A percentile compares a stretch with the other conserved stretches of the same genome.
These are phyloP conservation scores for Graphium colonna DNA, from an alignment of 2,888 invertebrate genomes.

Conservation along the genomic window DNA sequence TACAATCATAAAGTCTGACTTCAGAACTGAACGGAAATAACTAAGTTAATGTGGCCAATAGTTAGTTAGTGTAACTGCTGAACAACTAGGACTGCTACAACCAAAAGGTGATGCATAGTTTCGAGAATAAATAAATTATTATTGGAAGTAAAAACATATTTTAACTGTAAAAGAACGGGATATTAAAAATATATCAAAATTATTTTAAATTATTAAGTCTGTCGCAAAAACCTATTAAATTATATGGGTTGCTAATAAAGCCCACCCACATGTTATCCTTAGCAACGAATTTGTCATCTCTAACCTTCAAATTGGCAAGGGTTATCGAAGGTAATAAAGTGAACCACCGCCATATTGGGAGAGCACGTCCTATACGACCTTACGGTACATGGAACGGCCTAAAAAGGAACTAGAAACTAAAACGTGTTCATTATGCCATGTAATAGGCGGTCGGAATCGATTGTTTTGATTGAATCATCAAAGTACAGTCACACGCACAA, in stretches of 20 bases:
- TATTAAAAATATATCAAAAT: no score
- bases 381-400: constrained; percentile 11
- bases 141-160: no score
- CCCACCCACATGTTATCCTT: not conserved
- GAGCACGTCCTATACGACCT: constrained; percentile 16
- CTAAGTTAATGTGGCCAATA: no score
- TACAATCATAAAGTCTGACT: no score
- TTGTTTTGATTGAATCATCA: constrained; percentile 25
- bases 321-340: constrained; percentile 13
- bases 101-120: no score
- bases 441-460: constrained; percentile 13
- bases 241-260: not conserved
- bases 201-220: no score
- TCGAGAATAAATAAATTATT: no score
- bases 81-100: no score
- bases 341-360: constrained; percentile 8
- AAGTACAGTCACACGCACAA: constrained; percentile 9
- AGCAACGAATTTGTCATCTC: not conserved
- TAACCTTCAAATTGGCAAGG: constrained; percentile 6
- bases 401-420: constrained; percentile 7
- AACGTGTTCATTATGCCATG: constrained; percentile 13
- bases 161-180: no score
- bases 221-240: no score
- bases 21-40: no score
- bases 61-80: no score